These are phyloP conservation scores for Lysandra coridon DNA, from an alignment of 2,888 invertebrate genomes.

Conservation along the genomic window DNA sequence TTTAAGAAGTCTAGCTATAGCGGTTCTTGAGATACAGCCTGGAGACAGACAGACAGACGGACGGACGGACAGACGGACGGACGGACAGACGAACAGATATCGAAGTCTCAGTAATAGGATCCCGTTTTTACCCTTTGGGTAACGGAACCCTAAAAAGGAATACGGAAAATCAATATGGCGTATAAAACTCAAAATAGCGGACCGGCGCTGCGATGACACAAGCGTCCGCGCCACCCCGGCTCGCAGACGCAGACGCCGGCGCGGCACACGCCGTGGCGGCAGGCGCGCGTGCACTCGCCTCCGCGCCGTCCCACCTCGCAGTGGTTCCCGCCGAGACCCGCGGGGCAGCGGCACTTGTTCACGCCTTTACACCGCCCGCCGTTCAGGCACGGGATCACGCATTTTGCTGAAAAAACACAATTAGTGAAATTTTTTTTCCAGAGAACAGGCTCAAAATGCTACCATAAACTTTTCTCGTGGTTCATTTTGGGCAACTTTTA, in stretches of 20 bases:
- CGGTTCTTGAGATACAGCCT: no score
- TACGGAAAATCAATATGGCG: background rate
- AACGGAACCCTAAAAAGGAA: background rate
- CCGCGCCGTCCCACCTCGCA: slow-evolving; percentile 92
- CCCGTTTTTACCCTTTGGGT: no score
- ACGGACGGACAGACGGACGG: no score
- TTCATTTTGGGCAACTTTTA: no score
- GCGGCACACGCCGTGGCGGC: slow-evolving; percentile 89
- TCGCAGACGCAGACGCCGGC: slow-evolving; percentile 88
- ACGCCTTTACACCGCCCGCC: slow-evolving; percentile 94
- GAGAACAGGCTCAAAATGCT: no score
- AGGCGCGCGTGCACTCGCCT: slow-evolving; percentile 86
- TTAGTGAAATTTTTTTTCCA: background rate
- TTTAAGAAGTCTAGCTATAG: no score
- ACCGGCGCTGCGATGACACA: slow-evolving; percentile 85
- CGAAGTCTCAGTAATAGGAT: no score
- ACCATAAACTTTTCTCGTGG: no score
- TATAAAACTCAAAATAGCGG: background rate
- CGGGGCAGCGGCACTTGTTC: slow-evolving; percentile 93
- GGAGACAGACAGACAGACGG: no score
- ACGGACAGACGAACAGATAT: no score
- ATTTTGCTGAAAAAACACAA: slow-evolving; percentile 83
- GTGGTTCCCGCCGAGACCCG: slow-evolving; percentile 92
- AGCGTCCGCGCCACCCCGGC: slow-evolving; percentile 90
- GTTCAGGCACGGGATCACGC: slow-evolving; percentile 94